phyloP scores from a whole-genome alignment of 2,888 invertebrate genomes.

The Mimumesa dahlbomi region DNA sequence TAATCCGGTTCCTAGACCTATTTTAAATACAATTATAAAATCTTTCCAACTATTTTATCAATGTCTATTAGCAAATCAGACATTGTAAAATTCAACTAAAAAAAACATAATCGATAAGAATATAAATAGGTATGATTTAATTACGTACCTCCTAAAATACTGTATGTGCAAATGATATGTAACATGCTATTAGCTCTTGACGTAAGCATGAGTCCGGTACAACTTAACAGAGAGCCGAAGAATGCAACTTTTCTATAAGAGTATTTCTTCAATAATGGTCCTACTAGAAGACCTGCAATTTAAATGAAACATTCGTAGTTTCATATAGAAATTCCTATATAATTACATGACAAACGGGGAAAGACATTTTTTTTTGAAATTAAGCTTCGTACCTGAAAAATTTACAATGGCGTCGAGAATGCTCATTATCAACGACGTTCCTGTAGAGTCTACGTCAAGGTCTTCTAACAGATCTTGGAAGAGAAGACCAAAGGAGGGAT shows the following conservation, averaged over 20 bases:
- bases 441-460: conserved; percentile 87
- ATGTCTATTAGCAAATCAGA: too few species aligned
- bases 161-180: conserved; percentile 78
- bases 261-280: conserved; percentile 79
- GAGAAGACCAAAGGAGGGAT: conserved; percentile 90
- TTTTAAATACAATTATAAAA: too few species aligned
- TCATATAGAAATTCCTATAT: too few species aligned
- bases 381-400: conserved; percentile 83
- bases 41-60: too few species aligned
- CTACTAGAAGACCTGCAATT: conserved; percentile 80
- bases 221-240: conserved; percentile 77
- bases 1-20: conserved; percentile 89
- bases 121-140: too few species aligned
- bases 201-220: conserved; percentile 78
- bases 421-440: conserved; percentile 88
- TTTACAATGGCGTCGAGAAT: conserved; percentile 89
- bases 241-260: conserved; percentile 79
- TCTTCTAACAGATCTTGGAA: conserved; percentile 87
- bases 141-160: conserved; percentile 75
- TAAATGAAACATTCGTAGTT: not conserved
- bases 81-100: too few species aligned
- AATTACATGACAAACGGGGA: too few species aligned
- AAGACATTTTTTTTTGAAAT: too few species aligned
- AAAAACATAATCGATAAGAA: too few species aligned
- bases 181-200: conserved; percentile 78